Base-by-base conservation (phyloP, 2,888 invertebrate genomes). In the Philopedon plagiatum region DNA sequence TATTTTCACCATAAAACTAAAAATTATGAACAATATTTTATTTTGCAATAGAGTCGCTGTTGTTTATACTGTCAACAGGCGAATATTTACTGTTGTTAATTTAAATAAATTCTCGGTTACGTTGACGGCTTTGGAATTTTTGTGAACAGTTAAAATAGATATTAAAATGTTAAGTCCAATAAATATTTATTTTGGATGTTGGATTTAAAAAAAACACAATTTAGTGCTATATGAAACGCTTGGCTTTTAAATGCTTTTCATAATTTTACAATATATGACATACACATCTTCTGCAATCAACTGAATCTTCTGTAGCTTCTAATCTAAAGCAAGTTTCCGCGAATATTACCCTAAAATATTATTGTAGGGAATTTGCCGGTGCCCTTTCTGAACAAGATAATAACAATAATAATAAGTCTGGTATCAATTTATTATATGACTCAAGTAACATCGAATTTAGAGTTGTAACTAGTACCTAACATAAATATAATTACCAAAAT, bases 1-100 rank as follows among this genome's bases (percentile, higher is more conserved):
- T 54, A 54, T 54, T 54, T 54, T 51, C 1, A 8, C 51, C 51
- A 8, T 18, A 49, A 26, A 49, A 26, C n/a, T 23, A 41, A 29
- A 54, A 54, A 8, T 32, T 54, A 29, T 29, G 15, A 29, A 54
- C 51, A 15, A 54, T 54, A 54, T 49, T 49, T 49, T 49, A 54
- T 9, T 54, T 18, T 29, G 29, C 51, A 18, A 54, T 54, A 18
- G 5, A 32, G 8, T 54, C 29, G 29, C 51, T 18, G 15, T 21
- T 49, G 13, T 54, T 54, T 29, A 15, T 5, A 9, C 29, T 54
- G 51, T 29, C 51, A 54, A 54, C 51, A 54, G 0, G 2, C 26
- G 21, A 15, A 54, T 54, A 29, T 54, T 54, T 54, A 54, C n/a
- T 1, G 26, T 29, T n/a, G 23, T 29, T 54, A 54, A 26, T 54